Percentiles rank a stretch among this genome's conserved stretches.
Evolutionary conservation across 2,113 vertebrate genomes (phyloP).

Genomic region (Pseudorasbora parva): DNA sequence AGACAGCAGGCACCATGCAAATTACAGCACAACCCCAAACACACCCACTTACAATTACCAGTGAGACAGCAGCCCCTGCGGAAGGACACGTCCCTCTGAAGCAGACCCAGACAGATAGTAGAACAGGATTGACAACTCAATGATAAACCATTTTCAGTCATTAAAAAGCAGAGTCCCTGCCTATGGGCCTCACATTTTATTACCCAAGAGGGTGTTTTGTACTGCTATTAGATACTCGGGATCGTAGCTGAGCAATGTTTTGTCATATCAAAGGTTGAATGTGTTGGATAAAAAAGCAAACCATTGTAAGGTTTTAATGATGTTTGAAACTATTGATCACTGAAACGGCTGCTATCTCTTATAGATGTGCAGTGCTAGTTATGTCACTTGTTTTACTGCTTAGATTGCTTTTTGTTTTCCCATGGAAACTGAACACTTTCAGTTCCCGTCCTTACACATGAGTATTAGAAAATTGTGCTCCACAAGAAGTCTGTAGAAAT

Average conservation of each 20-base stretch:
- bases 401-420: constrained; percentile 9
- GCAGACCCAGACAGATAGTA: constrained; percentile 46
- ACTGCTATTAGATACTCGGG: constrained; percentile 5
- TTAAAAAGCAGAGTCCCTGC: constrained; percentile 1
- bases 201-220: constrained; percentile 19
- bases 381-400: background rate
- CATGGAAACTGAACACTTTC: constrained; percentile 9
- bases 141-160: constrained; percentile 37
- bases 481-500: constrained; percentile 9
- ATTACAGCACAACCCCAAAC: constrained; percentile 62
- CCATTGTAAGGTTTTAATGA: background rate
- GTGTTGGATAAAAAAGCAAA: background rate
- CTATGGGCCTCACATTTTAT: constrained; percentile 23
- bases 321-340: background rate
- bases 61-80: constrained; percentile 59
- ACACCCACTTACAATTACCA: constrained; percentile 63
- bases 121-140: constrained; percentile 53
- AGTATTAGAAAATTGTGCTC: background rate
- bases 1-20: constrained; percentile 67
- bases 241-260: background rate
- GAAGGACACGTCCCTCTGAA: constrained; percentile 27
- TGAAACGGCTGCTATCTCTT: background rate
- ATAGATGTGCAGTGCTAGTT: background rate
- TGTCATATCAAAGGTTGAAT: background rate
- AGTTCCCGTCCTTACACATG: constrained; percentile 3